Percentiles rank a stretch among this genome's conserved stretches.
phyloP scores from a whole-genome alignment of 2,113 vertebrate species.

The Barbus barbus region DNA sequence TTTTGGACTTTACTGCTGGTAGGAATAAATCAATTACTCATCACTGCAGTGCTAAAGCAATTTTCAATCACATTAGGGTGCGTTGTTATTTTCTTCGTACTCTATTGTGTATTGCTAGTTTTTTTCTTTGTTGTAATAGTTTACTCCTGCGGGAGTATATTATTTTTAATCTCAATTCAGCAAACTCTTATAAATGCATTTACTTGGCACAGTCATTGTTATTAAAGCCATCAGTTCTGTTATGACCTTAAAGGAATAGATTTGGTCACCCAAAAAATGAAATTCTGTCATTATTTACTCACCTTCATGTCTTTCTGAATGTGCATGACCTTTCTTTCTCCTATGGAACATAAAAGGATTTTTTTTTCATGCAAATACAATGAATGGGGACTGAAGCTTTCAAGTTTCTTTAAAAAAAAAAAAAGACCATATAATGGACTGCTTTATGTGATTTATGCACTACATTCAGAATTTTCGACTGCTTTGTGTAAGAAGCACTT shows the following conservation, averaged over 20 bases:
- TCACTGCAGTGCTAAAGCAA: constrained; percentile 18
- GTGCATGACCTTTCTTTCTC: not conserved
- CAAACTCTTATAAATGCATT: not conserved
- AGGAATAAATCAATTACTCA: constrained; percentile 17
- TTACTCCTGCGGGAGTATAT: not conserved
- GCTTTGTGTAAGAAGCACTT: not conserved
- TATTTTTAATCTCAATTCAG: constrained; percentile 13
- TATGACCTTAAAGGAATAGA: not conserved
- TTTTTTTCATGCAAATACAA: not conserved
- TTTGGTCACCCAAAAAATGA: not conserved
- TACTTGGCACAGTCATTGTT: not conserved
- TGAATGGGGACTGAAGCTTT: not conserved
- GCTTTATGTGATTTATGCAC: not conserved
- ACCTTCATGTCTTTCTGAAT: not conserved
- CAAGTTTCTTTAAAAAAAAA: not conserved
- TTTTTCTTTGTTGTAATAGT: not conserved
- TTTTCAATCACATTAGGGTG: constrained; percentile 39
- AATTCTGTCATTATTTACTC: constrained; percentile 5
- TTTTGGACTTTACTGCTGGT: constrained; percentile 27
- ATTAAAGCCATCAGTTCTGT: not conserved
- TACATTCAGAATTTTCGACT: not conserved
- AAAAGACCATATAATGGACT: not conserved
- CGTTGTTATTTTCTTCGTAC: not conserved
- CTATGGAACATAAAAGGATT: not conserved
- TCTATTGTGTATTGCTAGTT: not conserved